A percentile compares a stretch with the other conserved stretches of the same genome.
Conservation (phyloP, 2,113 vertebrate genomes). For the Panurus biarmicus region DNA sequence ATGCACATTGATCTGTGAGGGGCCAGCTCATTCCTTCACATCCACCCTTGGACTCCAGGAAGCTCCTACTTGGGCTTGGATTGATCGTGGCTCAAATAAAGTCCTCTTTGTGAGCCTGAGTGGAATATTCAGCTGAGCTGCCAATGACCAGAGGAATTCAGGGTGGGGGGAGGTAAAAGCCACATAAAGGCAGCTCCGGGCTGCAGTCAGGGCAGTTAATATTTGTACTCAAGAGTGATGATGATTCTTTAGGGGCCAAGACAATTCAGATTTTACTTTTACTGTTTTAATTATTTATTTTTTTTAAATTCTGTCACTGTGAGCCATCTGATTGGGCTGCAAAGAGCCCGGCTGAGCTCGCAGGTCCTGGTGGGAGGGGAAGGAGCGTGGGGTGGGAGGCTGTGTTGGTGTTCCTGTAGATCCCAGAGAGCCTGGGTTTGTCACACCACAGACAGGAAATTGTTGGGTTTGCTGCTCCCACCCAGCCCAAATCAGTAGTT, state of each 20-base stretch:
- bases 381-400: neutral
- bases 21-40: neutral
- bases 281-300: too few species aligned
- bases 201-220: neutral
- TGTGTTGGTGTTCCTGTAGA: neutral
- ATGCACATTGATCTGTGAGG: accelerated
- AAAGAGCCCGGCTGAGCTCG: accelerated
- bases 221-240: accelerated
- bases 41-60: neutral
- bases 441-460: slow-evolving; percentile 62
- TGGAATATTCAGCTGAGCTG: neutral
- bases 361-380: neutral
- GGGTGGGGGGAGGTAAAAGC: neutral
- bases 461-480: slow-evolving; percentile 51
- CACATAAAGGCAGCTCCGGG: neutral
- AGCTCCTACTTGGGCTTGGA: neutral
- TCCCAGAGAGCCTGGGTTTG: neutral
- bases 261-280: neutral
- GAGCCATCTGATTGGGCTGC: neutral
- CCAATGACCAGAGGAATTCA: neutral
- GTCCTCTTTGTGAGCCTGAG: slow-evolving; percentile 11
- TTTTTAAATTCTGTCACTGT: accelerated
- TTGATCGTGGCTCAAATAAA: neutral
- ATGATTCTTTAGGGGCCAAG: neutral
- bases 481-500: slow-evolving; percentile 54